These are phyloP conservation scores for Australoheros scitulus DNA, from an alignment of 2,113 vertebrate genomes.

Conservation along the genomic window DNA sequence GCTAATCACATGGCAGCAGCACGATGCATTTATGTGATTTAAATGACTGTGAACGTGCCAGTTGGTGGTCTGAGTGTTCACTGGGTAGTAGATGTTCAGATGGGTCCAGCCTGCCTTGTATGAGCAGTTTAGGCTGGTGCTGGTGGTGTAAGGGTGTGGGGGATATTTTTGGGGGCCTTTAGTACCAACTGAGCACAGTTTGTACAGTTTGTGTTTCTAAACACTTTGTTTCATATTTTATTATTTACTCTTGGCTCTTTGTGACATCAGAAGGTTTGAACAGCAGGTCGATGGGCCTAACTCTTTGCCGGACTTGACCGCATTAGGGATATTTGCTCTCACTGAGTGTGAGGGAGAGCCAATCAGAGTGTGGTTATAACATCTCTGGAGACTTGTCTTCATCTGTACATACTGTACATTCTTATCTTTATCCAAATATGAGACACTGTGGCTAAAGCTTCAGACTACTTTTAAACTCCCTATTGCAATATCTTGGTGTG, in stretches of 20 bases:
- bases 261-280: no score
- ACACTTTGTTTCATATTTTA: not conserved
- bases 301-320: no score
- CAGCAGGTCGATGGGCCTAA: no score
- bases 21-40: not conserved
- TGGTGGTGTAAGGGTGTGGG: not conserved
- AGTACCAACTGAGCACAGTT: not conserved
- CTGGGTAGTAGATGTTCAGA: no score
- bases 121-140: not conserved
- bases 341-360: not conserved
- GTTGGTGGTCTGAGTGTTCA: not conserved
- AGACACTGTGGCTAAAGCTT: not conserved
- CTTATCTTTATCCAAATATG: not conserved
- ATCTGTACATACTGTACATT: not conserved
- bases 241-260: not conserved
- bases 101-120: not conserved
- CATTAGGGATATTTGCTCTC: no score
- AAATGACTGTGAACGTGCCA: not conserved
- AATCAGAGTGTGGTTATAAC: not conserved
- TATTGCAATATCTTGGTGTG: not conserved
- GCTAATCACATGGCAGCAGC: no score
- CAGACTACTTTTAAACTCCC: slow-evolving; percentile 11
- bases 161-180: not conserved
- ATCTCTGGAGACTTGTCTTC: not conserved
- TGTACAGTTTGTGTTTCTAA: not conserved